Evolutionary conservation across 2,113 vertebrate genomes (phyloP).

Genomic region (Nycticryphes semicollaris): DNA sequence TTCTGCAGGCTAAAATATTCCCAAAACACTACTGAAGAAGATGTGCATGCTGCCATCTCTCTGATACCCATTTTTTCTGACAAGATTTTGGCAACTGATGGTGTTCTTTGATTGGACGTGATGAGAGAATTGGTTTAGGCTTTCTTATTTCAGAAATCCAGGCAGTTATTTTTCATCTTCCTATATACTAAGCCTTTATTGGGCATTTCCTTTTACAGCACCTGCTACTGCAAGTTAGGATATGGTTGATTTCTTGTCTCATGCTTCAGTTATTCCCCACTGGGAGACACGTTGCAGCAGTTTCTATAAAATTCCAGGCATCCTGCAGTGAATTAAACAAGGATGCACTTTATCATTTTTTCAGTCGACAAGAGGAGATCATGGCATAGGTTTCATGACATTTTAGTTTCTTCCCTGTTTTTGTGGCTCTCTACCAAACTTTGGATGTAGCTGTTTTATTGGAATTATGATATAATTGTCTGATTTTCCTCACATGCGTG

Average conservation of each 20-base stretch:
- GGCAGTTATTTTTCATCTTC: constrained; percentile 18
- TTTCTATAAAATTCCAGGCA: constrained; percentile 26
- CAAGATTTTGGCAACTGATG: neutral
- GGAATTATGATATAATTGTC: neutral
- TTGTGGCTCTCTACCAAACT: neutral
- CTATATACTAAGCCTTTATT: constrained; percentile 28
- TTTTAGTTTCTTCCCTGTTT: neutral
- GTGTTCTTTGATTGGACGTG: constrained; percentile 15
- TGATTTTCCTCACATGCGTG: neutral
- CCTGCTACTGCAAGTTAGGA: constrained; percentile 9
- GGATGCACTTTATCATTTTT: constrained; percentile 33
- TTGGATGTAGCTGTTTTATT: neutral
- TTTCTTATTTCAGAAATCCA: constrained; percentile 39
- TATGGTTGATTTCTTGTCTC: constrained; percentile 42
- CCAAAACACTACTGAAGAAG: constrained; percentile 18
- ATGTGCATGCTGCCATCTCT: neutral
- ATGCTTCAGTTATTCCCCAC: constrained; percentile 19
- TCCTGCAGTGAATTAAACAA: constrained; percentile 21
- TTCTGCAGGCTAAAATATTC: constrained; percentile 34
- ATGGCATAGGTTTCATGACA: neutral
- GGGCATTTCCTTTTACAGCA: constrained; percentile 13
- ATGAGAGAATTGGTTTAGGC: constrained; percentile 18
- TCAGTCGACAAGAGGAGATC: neutral
- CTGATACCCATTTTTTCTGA: neutral
- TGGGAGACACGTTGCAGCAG: neutral